These are phyloP conservation scores for Berghia stephanieae DNA, from an alignment of 1,140 invertebrate species.

Conservation along the genomic window DNA sequence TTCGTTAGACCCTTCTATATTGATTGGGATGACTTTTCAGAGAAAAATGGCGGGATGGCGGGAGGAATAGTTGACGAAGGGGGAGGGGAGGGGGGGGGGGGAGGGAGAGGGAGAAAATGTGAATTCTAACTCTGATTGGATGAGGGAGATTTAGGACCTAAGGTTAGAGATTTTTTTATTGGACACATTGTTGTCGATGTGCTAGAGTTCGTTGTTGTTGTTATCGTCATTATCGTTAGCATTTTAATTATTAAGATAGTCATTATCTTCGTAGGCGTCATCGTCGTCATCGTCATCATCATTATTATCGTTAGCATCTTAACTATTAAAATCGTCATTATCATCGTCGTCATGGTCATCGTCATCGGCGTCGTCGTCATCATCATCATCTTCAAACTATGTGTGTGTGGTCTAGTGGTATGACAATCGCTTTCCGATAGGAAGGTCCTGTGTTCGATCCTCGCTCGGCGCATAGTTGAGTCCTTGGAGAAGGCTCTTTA, in stretches of 20 bases:
- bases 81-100: constrained; percentile 13
- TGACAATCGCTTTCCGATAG: too few species aligned
- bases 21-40: not conserved
- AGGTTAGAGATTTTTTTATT: not conserved
- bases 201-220: not conserved
- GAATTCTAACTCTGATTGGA: not conserved
- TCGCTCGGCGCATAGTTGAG: too few species aligned
- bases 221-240: not conserved
- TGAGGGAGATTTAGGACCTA: not conserved
- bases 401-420: too few species aligned
- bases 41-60: not conserved
- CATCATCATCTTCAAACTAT: too few species aligned
- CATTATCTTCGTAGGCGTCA: not conserved
- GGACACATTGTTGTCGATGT: not conserved
- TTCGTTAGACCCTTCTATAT: not conserved
- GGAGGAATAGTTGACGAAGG: not conserved
- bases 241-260: not conserved
- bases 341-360: too few species aligned
- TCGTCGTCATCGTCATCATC: not conserved
- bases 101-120: constrained; percentile 14
- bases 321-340: too few species aligned
- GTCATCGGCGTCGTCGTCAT: too few species aligned
- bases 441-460: too few species aligned
- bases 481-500: too few species aligned
- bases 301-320: not conserved